Conservation (phyloP, 1,140 invertebrate genomes). For the Berghia stephanieae region DNA sequence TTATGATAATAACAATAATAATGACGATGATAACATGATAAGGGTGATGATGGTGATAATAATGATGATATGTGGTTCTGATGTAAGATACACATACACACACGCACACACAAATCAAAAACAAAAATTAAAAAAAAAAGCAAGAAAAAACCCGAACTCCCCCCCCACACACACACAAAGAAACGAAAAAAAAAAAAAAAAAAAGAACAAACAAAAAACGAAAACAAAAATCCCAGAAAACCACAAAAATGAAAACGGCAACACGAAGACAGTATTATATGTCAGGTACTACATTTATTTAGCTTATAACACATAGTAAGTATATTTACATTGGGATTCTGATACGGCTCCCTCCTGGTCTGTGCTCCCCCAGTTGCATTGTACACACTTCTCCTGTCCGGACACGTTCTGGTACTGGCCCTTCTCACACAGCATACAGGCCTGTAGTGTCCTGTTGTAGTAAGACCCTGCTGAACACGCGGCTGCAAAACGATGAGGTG, state of each 20-base stretch:
- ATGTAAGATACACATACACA: too few species aligned
- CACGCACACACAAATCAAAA: too few species aligned
- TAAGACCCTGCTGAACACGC: conserved; percentile 49
- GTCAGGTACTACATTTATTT: too few species aligned
- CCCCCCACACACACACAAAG: too few species aligned
- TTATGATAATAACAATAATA: neutral
- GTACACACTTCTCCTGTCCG: conserved; percentile 37
- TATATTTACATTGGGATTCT: conserved; percentile 42
- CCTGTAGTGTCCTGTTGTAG: conserved; percentile 38
- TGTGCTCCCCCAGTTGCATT: conserved; percentile 41
- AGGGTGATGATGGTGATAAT: too few species aligned
- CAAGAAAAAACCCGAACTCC: too few species aligned
- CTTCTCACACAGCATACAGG: conserved; percentile 42
- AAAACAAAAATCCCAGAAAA: neutral
- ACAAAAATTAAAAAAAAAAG: neutral
- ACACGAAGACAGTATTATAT: neutral
- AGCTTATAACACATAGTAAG: too few species aligned
- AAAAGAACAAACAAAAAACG: neutral
- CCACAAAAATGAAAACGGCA: neutral
- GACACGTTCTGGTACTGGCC: conserved; percentile 43
- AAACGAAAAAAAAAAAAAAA: neutral
- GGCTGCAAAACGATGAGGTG: conserved; percentile 36
- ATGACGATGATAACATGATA: too few species aligned
- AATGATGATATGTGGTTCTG: too few species aligned
- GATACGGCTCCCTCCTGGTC: conserved; percentile 45